phyloP scores from a whole-genome alignment of 2,113 vertebrate species.

The Origma solitaria region DNA sequence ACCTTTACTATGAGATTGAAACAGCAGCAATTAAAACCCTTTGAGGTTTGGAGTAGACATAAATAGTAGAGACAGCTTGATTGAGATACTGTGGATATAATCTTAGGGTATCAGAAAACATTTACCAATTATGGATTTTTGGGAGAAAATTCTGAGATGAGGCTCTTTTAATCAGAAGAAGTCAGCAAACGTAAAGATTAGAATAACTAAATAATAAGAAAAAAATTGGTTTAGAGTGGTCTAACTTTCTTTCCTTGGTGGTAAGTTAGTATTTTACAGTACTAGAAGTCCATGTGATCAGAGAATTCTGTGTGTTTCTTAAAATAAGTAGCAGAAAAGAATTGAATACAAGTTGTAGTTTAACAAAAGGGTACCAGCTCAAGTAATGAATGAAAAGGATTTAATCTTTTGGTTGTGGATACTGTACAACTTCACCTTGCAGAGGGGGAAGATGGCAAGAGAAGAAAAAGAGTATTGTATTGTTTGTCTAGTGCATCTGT shows the following conservation, averaged over 20 bases:
- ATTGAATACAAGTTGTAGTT: background rate
- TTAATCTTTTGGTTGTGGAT: background rate
- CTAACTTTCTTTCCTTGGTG: background rate
- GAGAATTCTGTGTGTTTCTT: background rate
- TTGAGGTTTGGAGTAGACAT: background rate
- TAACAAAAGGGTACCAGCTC: background rate
- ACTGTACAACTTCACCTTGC: background rate
- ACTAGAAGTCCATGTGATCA: background rate
- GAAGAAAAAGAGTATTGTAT: background rate
- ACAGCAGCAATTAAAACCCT: background rate
- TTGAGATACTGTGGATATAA: background rate
- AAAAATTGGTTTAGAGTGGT: background rate
- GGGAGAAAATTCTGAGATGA: background rate
- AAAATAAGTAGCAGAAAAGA: background rate
- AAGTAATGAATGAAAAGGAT: background rate
- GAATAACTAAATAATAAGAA: background rate
- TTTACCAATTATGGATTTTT: background rate
- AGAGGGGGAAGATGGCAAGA: background rate
- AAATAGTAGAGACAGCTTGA: background rate
- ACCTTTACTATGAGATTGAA: background rate
- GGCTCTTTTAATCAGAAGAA: background rate
- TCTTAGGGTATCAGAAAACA: background rate
- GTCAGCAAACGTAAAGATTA: background rate
- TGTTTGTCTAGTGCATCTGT: background rate
- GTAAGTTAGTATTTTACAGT: background rate